Conservation (phyloP, 2,888 invertebrate genomes). For the Protodeltote pygarga region DNA sequence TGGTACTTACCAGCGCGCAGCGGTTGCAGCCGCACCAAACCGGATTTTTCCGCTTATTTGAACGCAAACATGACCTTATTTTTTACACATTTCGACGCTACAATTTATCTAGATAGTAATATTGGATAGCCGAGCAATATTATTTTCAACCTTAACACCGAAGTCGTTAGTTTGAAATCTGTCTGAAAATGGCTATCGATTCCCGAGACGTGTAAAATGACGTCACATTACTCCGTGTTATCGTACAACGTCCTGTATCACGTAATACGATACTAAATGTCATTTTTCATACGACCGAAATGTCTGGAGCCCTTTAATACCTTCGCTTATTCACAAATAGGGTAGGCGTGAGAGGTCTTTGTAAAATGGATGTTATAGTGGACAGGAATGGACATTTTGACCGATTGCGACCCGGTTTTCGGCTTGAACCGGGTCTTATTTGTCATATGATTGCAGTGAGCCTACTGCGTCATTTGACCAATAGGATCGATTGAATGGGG, state of each 20-base stretch:
- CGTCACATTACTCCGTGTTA: slow-evolving; percentile 51
- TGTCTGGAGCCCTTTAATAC: slow-evolving; percentile 16
- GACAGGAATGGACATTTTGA: slow-evolving; percentile 53
- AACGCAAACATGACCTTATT: slow-evolving; percentile 49
- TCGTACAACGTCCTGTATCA: slow-evolving; percentile 46
- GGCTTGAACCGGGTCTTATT: slow-evolving; percentile 45
- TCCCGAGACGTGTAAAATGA: slow-evolving; percentile 46
- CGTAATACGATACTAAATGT: slow-evolving; percentile 50
- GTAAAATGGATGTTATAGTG: slow-evolving; percentile 29
- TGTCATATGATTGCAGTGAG: slow-evolving; percentile 47
- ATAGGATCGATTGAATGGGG: slow-evolving; percentile 32
- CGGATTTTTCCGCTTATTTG: slow-evolving; percentile 49
- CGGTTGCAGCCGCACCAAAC: slow-evolving; percentile 43
- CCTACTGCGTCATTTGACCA: slow-evolving; percentile 33
- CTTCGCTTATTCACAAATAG: slow-evolving; percentile 1
- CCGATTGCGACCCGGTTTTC: slow-evolving; percentile 55
- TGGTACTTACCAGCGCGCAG: slow-evolving; percentile 41
- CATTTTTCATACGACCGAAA: slow-evolving; percentile 42
- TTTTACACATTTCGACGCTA: slow-evolving; percentile 40
- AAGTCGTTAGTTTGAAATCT: slow-evolving; percentile 20
- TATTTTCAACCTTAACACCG: slow-evolving; percentile 29
- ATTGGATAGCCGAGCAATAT: slow-evolving; percentile 24
- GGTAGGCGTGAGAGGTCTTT: slow-evolving; percentile 17
- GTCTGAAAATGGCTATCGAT: slow-evolving; percentile 19
- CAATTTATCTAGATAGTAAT: slow-evolving; percentile 40